Evolutionary conservation across 2,888 invertebrate species (phyloP).

Genomic region (Ormyrus labotus): DNA sequence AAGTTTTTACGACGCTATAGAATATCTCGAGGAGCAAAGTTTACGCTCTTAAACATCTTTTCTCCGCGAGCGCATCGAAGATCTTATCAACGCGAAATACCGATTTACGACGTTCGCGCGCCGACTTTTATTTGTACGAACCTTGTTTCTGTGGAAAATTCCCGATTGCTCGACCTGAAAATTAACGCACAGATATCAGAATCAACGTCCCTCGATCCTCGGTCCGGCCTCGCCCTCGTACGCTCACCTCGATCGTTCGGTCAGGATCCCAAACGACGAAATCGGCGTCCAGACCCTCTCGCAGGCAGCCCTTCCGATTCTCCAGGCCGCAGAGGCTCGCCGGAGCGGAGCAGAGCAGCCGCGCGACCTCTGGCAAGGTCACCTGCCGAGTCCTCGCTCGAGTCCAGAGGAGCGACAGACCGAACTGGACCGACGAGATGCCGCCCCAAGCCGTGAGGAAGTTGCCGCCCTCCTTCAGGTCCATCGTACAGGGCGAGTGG

Average conservation of each 20-base stretch:
- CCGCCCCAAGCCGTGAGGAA: conserved; percentile 86
- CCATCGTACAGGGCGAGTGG: conserved; percentile 67
- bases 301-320: conserved; percentile 80
- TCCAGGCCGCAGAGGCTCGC: conserved; percentile 81
- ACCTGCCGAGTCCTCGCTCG: conserved; percentile 78
- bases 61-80: too few species aligned
- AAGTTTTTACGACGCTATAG: too few species aligned
- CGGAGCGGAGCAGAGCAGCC: conserved; percentile 80
- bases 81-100: too few species aligned
- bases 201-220: not conserved
- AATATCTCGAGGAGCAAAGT: too few species aligned
- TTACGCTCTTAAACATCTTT: too few species aligned
- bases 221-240: too few species aligned
- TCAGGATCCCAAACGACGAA: conserved; percentile 85
- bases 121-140: conserved; percentile 61
- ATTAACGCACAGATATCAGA: not conserved
- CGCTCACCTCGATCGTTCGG: conserved; percentile 77
- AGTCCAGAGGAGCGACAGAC: conserved; percentile 85
- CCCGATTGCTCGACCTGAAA: conserved; percentile 75
- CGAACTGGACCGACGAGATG: conserved; percentile 85
- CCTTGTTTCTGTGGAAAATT: conserved; percentile 84
- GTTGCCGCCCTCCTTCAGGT: conserved; percentile 77
- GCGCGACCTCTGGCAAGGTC: conserved; percentile 78
- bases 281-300: conserved; percentile 83
- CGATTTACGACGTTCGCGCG: not conserved